Base-by-base conservation (phyloP, 2,113 vertebrate species). In the Brachyhypopomus occidentalis region DNA sequence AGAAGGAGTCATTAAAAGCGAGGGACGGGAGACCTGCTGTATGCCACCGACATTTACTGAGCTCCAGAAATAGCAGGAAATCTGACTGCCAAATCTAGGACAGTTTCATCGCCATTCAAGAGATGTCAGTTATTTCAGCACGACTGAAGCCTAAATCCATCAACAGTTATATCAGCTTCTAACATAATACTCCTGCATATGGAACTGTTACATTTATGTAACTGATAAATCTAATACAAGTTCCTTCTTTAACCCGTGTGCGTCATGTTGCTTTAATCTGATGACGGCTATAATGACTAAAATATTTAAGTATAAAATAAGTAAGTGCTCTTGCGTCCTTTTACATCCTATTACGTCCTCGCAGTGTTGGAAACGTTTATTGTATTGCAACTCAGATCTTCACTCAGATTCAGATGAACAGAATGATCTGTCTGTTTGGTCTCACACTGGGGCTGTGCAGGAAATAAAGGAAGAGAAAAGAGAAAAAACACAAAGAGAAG, bases 1-100 rank as follows among this genome's bases (percentile, higher is more conserved):
- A n/a, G 75, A 81, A 56, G 12, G 71, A 80, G 72, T 60, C 19
- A 58, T 70, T 69, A 62, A 2, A 60, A 27, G 69, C 27, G 9
- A 75, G 71, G 27, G 27, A 66, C 25, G 45, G 34, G 45, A 73
- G 41, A 11, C 38, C 11, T 48, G 36, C 45, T 34, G 30, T 62
- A n/a, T 58, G 34, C 34, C 22, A 66, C 16, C 8, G 30, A 36
- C 64, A 38, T 69, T 69, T 34, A 38, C 64, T 38, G 20, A 69
- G 64, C 64, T 67, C 5, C 64, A 36, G 34, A 69, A 69, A 69
- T n/a, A 38, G 64, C 30, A 20, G 20, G 9, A 27, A 69, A 36
- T 19, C 64, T 38, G 17, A 36, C 17, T 1, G 62, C 63, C 64
- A 38, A 69, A 69, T 70, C 66, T 41, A 41, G 1, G n/a, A n/a